Evolutionary conservation across 1,140 invertebrate genomes (phyloP), one percentile per base, ranked within the genome.

Genomic region (Lepidurus apus): DNA sequence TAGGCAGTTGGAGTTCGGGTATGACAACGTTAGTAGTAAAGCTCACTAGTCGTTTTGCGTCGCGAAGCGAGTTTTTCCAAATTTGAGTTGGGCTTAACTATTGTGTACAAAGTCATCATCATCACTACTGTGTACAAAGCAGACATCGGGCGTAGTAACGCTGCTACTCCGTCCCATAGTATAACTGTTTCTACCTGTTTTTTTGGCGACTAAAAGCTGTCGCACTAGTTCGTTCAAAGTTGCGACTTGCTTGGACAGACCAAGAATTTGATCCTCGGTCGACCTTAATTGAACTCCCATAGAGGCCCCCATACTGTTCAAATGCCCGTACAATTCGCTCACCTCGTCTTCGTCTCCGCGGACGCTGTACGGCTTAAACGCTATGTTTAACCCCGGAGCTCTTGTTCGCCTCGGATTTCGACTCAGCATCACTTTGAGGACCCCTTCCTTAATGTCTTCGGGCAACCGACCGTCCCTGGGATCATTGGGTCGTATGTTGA

Each of bases 401-500:
- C 24, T 34, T 0, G 42, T 77, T 34, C 24, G 42, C 47, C 47
- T 77, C 17, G 75, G 10, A 7, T 34, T 77, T 42, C 47, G 43
- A 11, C 21, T n/a, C 5, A 75, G n/a, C 13, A 79, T 34, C 24
- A 79, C 75, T 75, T 79, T 79, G 42, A 74, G 53, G 11, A 80
- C 74, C 13, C 76, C 89, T 43, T 89, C 85, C 81, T 93, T 89
- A 26, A 94, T 85, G 65, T 93, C 91, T 82, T 89, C 90, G 0
- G 93, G 92, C 79, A 94, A 87, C 81, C 91, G 88, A 75, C 88
- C 91, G 81, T 94, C 93, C 73, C 92, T 85, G 0, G 92, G 92
- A 85, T 93, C 93, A 82, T 94, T 94, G 0, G 93, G 93, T 65
- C 89, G 86, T 73, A 93, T 89, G 80, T 90, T 90, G 42, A 93